Percentiles rank a stretch among this genome's conserved stretches.
These are phyloP conservation scores for Pandemis cinnamomeana DNA, from an alignment of 2,888 invertebrate species.

Conservation along the genomic window DNA sequence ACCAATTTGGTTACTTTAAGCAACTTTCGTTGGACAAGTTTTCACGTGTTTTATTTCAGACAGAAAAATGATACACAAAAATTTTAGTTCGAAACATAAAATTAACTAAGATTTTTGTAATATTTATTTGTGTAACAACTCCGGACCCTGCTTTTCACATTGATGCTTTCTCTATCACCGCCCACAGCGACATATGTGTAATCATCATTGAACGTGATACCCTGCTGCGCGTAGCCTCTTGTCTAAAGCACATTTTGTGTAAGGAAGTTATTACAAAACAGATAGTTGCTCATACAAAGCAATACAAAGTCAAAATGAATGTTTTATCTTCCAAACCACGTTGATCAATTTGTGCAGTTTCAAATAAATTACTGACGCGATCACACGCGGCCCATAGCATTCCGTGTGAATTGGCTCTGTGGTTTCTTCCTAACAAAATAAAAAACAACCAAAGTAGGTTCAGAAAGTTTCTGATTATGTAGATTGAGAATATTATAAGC, in stretches of 20 bases:
- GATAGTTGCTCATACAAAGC: not conserved
- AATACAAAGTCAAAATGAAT: not conserved
- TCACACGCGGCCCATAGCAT: not conserved
- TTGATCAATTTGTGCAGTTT: not conserved
- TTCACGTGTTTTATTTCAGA: not conserved
- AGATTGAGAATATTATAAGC: no score
- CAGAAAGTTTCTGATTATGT: no score
- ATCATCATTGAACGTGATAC: no score
- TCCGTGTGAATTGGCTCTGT: not conserved
- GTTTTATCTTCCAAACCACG: not conserved
- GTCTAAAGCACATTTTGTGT: not conserved
- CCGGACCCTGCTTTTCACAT: no score
- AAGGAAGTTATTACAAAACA: not conserved
- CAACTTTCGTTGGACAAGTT: constrained; percentile 11
- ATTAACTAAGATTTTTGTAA: no score
- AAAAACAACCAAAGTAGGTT: no score
- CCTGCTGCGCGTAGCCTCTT: no score
- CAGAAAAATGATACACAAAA: not conserved
- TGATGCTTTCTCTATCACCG: no score
- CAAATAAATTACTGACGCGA: not conserved
- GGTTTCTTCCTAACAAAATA: no score
- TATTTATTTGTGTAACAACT: no score
- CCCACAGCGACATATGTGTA: no score
- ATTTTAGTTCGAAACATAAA: no score
- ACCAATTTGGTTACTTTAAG: constrained; percentile 21